Percentiles rank a stretch among this genome's conserved stretches.
These are phyloP conservation scores for Acanthococcus lagerstroemiae DNA, from an alignment of 2,888 invertebrate species.

Conservation along the genomic window DNA sequence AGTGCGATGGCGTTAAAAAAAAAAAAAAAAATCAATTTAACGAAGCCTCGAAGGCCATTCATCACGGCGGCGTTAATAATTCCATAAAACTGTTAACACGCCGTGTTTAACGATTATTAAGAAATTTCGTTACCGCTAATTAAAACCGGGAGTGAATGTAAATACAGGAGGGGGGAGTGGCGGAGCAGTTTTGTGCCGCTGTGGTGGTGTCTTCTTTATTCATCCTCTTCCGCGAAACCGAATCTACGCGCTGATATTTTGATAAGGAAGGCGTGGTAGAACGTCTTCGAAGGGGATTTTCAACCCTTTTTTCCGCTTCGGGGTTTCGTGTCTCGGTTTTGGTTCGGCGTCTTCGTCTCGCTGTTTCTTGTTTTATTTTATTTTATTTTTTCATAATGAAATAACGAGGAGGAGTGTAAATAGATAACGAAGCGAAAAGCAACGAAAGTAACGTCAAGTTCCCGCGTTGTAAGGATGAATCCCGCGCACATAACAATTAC, in stretches of 20 bases:
- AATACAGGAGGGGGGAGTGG: neutral
- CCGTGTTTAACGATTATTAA: slow-evolving; percentile 10
- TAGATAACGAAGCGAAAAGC: no score
- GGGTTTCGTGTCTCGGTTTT: slow-evolving; percentile 38
- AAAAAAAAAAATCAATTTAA: no score
- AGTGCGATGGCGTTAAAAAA: no score
- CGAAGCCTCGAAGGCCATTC: no score
- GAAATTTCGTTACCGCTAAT: slow-evolving; percentile 17
- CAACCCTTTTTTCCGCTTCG: slow-evolving; percentile 23
- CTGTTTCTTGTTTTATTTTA: neutral
- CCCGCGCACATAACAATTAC: slow-evolving; percentile 24
- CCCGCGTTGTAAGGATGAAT: slow-evolving; percentile 10
- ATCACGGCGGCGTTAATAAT: no score
- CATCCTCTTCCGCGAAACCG: neutral
- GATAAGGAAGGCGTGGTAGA: slow-evolving; percentile 23
- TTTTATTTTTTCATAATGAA: no score
- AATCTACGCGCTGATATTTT: neutral
- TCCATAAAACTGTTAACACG: neutral
- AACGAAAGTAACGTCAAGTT: no score
- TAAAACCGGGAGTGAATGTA: neutral
- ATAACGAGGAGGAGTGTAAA: no score
- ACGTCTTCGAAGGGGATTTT: slow-evolving; percentile 4
- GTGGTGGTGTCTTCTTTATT: neutral
- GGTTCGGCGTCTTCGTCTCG: slow-evolving; percentile 1
- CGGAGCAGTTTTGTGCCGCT: neutral